These are phyloP conservation scores for Dromiciops gliroides DNA, from an alignment of 2,113 vertebrate species.

Conservation along the genomic window DNA sequence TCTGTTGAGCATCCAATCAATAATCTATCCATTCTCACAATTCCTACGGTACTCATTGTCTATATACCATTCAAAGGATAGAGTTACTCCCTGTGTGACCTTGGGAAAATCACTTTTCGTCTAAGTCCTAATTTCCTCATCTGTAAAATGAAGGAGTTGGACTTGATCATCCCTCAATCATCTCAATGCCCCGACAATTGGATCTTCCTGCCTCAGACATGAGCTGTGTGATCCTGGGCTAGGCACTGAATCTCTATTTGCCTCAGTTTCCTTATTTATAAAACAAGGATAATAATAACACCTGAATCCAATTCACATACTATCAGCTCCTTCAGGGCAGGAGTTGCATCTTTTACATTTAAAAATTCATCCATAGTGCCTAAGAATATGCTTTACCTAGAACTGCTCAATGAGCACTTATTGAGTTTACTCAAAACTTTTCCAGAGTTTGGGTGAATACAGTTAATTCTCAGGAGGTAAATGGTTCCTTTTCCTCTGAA, in stretches of 20 bases:
- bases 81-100: neutral
- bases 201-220: too few species aligned
- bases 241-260: too few species aligned
- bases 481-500: conserved; percentile 20
- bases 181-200: neutral
- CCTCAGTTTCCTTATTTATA: too few species aligned
- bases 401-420: conserved; percentile 21
- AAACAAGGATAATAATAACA: too few species aligned
- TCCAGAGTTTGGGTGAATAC: conserved; percentile 1
- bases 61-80: neutral
- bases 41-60: neutral
- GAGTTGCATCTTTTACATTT: neutral
- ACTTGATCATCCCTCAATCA: neutral
- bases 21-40: conserved; percentile 38
- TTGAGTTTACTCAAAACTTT: conserved; percentile 46
- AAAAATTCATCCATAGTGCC: neutral
- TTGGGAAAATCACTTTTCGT: neutral
- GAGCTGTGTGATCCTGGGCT: too few species aligned
- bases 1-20: neutral
- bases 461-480: neutral
- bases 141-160: neutral
- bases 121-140: neutral
- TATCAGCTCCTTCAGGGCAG: neutral
- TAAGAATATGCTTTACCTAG: neutral
- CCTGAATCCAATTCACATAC: neutral